Evolutionary conservation across 2,888 invertebrate genomes (phyloP).

Genomic region (Heliconius ismenius): DNA sequence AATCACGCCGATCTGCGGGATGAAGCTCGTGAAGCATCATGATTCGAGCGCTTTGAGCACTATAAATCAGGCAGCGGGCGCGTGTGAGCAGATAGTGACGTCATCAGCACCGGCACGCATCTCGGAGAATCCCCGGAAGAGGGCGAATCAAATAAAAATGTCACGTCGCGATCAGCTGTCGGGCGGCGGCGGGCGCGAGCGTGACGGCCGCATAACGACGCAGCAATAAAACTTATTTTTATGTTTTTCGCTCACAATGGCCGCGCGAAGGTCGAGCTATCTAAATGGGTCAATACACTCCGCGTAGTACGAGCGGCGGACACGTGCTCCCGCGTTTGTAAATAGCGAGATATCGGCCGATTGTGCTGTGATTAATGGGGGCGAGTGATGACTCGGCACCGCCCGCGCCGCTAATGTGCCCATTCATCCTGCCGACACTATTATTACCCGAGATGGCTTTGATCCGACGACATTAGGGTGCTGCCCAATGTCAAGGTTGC

Average conservation of each 20-base stretch:
- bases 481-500: conserved; percentile 79
- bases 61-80: conserved; percentile 75
- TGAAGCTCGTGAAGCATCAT: conserved; percentile 52
- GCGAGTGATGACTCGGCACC: conserved; percentile 78
- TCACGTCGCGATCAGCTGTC: conserved; percentile 82
- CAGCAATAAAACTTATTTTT: conserved; percentile 83
- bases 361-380: conserved; percentile 82
- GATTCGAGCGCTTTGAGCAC: conserved; percentile 58
- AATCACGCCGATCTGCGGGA: conserved; percentile 63
- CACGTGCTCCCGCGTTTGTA: conserved; percentile 82
- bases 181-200: conserved; percentile 63
- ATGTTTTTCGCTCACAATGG: conserved; percentile 83
- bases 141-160: conserved; percentile 81
- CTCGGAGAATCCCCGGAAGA: conserved; percentile 81
- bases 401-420: conserved; percentile 73
- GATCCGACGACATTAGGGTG: conserved; percentile 74
- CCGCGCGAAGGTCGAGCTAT: conserved; percentile 82
- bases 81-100: conserved; percentile 76
- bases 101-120: conserved; percentile 79
- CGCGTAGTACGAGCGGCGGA: conserved; percentile 78
- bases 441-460: conserved; percentile 77
- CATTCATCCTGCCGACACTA: conserved; percentile 79
- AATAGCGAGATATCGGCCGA: conserved; percentile 83
- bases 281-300: conserved; percentile 83
- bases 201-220: conserved; percentile 79